A percentile compares a stretch with the other conserved stretches of the same genome.
Conservation (phyloP, 2,888 invertebrate species). For the Leucoptera coffeella region DNA sequence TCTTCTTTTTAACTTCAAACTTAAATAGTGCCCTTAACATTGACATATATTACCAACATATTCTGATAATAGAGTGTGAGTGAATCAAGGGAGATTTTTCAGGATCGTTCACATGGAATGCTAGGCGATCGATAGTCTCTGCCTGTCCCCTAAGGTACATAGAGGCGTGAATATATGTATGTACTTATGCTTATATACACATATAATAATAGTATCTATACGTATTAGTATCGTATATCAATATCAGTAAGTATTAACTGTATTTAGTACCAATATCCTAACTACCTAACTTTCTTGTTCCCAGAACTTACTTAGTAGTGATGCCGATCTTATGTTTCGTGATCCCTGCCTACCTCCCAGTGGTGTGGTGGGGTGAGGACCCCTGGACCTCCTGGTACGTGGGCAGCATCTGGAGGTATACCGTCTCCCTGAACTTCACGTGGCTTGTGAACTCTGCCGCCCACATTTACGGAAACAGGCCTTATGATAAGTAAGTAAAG, state of each 20-base stretch:
- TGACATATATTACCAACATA: too few relatives aligned
- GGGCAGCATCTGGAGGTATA: conserved; percentile 70
- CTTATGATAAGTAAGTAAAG: conserved; percentile 72
- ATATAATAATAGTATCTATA: too few relatives aligned
- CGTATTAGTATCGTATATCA: too few relatives aligned
- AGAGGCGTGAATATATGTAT: too few relatives aligned
- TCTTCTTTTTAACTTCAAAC: too few relatives aligned
- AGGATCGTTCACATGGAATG: too few relatives aligned
- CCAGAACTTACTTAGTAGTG: conserved; percentile 67
- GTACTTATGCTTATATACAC: too few relatives aligned
- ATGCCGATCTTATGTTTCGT: conserved; percentile 76
- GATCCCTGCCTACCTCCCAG: conserved; percentile 72
- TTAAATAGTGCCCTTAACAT: too few relatives aligned
- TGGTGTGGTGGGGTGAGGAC: conserved; percentile 69
- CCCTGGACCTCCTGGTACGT: conserved; percentile 71
- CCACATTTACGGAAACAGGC: conserved; percentile 85
- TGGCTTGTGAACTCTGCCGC: conserved; percentile 94
- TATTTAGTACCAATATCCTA: not conserved
- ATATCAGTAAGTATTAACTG: not conserved
- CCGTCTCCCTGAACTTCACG: conserved; percentile 72
- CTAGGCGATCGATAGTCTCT: too few relatives aligned
- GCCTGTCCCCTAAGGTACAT: too few relatives aligned
- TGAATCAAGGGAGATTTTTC: too few relatives aligned
- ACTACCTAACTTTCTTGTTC: conserved; percentile 11
- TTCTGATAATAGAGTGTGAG: too few relatives aligned